phyloP scores from a whole-genome alignment of 23 tunicate genomes.

The Trididemnum clinides region DNA sequence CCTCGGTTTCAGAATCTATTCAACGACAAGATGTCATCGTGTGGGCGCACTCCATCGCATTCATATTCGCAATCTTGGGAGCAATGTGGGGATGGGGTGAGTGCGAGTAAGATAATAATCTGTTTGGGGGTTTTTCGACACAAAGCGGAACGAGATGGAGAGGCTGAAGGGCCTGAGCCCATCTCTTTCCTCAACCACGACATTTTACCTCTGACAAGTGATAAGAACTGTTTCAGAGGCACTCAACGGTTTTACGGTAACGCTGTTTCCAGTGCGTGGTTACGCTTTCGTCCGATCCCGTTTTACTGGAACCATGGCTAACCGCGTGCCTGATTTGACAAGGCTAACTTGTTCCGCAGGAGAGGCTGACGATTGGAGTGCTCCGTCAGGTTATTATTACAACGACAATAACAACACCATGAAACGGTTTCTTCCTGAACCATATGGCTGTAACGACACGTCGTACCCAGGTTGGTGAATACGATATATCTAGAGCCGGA shows the following conservation, averaged over 20 bases:
- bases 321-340: too few species aligned
- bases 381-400: neutral
- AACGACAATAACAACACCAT: neutral
- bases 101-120: neutral
- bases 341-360: too few species aligned
- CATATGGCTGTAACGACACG: neutral
- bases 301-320: too few species aligned
- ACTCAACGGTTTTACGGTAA: too few species aligned
- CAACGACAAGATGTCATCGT: neutral
- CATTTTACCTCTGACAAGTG: too few species aligned
- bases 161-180: too few species aligned
- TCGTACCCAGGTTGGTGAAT: neutral
- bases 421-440: neutral
- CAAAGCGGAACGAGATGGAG: too few species aligned
- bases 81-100: conserved; percentile 30
- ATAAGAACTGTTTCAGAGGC: too few species aligned
- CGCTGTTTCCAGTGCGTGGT: too few species aligned
- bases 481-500: too few species aligned
- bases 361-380: neutral
- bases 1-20: neutral
- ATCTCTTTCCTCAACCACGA: too few species aligned
- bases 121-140: neutral
- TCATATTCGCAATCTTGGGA: neutral
- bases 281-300: too few species aligned
- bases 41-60: neutral